Base-by-base conservation (phyloP, 2,888 invertebrate species). In the Philereme transversata region DNA sequence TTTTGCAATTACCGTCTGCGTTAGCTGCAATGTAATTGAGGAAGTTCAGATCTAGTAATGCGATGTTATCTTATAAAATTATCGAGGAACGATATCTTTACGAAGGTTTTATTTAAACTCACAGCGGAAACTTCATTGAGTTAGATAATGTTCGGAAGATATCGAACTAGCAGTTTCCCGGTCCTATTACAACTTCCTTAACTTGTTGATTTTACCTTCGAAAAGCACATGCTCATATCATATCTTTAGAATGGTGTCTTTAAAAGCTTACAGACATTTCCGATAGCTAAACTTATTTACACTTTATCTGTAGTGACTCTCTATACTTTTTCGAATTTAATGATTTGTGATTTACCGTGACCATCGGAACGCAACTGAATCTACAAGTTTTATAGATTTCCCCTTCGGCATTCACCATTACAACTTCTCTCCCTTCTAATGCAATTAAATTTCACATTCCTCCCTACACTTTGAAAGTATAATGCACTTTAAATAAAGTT, bases 51-150 rank as follows among this genome's bases (percentile, higher is more conserved):
- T 66, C 64, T 62, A 71, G 70, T 69, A 70, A 69, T 71, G 69
- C 57, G 65, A 65, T 66, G 64, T 75, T 76, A 78, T 78, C 75
- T 73, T 48, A 63, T 64, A 68, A 67, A 73, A 75, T 75, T 70
- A 77, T 76, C 75, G 68, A 71, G 70, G 60, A 62, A 63, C 62
- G 59, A 72, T 73, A 68, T 75, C 69, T 70, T 55, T 64, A 43
- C 35, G 53, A 36, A 60, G 50, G 54, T 62, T 65, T 51, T 57
- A 62, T 59, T 51, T 49, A 60, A 51, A 51, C n/a, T 3, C 48
- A 48, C 48, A 57, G 40, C 56, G 60, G 57, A 54, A 58, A 62
- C 55, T 51, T 61, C 55, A 48, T 50, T 57, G 49, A 59, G 48
- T 62, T 57, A 58, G 41, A 47, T 54, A 52, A 57, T 64, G 51